Evolutionary conservation across 2,113 vertebrate species (phyloP).

Genomic region (Elachura formosa): DNA sequence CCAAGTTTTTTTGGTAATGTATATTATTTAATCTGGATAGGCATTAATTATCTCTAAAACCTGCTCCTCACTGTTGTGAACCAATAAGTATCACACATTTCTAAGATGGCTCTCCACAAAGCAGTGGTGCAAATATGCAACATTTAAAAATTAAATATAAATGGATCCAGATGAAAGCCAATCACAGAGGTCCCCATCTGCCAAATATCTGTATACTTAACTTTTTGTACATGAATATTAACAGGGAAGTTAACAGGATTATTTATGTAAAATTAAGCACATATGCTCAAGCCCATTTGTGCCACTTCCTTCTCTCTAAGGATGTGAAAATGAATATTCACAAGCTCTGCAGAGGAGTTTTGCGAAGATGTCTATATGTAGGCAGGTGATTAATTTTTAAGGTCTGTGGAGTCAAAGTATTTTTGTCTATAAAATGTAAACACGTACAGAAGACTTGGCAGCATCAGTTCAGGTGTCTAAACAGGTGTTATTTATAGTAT

Average conservation of each 20-base stretch:
- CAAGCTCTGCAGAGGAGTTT: neutral
- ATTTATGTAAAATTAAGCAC: slow-evolving; percentile 22
- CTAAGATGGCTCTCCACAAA: neutral
- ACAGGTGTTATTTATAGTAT: slow-evolving; percentile 1
- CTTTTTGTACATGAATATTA: neutral
- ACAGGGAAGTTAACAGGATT: neutral
- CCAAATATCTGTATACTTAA: neutral
- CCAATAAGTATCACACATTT: neutral
- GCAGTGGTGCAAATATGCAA: neutral
- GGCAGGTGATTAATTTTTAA: slow-evolving; percentile 19
- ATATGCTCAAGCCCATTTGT: neutral
- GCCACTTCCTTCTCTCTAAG: neutral
- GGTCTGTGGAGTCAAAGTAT: neutral
- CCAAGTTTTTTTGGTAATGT: neutral
- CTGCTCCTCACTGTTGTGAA: neutral
- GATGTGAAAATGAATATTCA: slow-evolving; percentile 1
- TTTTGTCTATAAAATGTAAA: neutral
- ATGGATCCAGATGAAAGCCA: neutral
- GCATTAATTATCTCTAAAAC: neutral
- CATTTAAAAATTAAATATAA: neutral
- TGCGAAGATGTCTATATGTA: neutral
- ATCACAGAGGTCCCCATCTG: neutral
- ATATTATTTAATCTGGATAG: neutral
- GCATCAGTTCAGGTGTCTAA: neutral
- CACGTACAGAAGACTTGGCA: neutral